Evolutionary conservation across 2,113 vertebrate species (phyloP), one percentile per base, ranked within the genome.

Genomic region (Heptranchias perlo): DNA sequence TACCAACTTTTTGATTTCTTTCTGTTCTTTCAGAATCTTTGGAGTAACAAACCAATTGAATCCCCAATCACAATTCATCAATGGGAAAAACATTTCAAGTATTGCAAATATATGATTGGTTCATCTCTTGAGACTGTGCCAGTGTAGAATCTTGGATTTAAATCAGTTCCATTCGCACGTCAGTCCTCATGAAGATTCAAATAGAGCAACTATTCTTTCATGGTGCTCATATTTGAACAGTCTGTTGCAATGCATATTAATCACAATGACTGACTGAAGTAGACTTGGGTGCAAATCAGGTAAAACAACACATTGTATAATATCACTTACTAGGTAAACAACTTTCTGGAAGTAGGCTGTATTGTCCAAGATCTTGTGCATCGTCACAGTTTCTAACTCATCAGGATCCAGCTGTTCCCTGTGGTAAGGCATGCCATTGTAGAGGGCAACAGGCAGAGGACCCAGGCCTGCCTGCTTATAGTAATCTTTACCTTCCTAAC

Each of bases 341-440:
- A 98, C 99, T 96, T 98, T 98, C 97, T 99, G 99, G 97, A 98
- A 99, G 97, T 99, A 98, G 96, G 98, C 97, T 1, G 99, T 99
- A 39, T 98, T 99, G 97, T 99, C 99, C 96, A 99, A 97, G 96
- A 99, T 99, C 97, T 99, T 99, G 97, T 99, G 99, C 99, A 99
- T 99, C 91, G 99, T 98, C 96, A 99, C 97, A 0, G 99, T 99
- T 97, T 99, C 99, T 96, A 99, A 97, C 96, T 99, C 99, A 78
- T 99, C 99, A 0, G 99, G 98, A 96, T 99, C 99, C 96, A 99
- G 97, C 97, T 99, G 99, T 61, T 99, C 99, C 16, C 97, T 98
- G 87, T 98, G 98, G 96, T 98, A 98, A 31, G 99, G 99, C 97
- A 99, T 98, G 10, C 99, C 99, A 58, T 99, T 99, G 97, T 99